Conservation (phyloP, 2,113 vertebrate genomes). For the Suricata suricatta region DNA sequence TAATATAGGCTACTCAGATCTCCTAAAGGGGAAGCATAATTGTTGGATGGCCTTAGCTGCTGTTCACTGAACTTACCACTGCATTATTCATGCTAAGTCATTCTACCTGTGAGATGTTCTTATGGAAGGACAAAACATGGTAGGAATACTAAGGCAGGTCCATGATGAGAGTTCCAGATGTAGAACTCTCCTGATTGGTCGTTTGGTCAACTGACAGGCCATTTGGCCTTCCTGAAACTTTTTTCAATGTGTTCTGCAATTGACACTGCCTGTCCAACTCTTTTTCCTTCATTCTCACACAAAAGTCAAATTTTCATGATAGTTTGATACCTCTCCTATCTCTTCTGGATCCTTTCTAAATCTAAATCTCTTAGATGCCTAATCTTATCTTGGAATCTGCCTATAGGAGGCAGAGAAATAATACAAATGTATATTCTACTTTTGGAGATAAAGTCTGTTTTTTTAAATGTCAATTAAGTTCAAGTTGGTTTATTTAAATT, state of each 20-base stretch:
- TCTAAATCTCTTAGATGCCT: background rate
- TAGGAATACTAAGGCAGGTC: background rate
- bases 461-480: background rate
- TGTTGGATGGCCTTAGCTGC: background rate
- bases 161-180: background rate
- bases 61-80: background rate
- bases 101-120: background rate
- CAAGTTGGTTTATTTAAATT: background rate
- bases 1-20: background rate
- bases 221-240: background rate
- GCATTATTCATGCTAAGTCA: background rate
- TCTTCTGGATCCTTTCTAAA: background rate
- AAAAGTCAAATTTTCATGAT: background rate
- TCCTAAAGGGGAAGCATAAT: background rate
- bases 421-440: background rate
- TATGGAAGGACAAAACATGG: background rate
- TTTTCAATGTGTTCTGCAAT: background rate
- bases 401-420: background rate
- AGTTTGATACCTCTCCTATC: background rate
- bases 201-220: background rate
- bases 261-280: background rate
- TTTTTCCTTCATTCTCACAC: background rate
- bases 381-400: background rate
- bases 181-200: background rate
- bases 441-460: background rate